phyloP scores from a whole-genome alignment of 1,140 invertebrate species.

The Camponotus vicinus region DNA sequence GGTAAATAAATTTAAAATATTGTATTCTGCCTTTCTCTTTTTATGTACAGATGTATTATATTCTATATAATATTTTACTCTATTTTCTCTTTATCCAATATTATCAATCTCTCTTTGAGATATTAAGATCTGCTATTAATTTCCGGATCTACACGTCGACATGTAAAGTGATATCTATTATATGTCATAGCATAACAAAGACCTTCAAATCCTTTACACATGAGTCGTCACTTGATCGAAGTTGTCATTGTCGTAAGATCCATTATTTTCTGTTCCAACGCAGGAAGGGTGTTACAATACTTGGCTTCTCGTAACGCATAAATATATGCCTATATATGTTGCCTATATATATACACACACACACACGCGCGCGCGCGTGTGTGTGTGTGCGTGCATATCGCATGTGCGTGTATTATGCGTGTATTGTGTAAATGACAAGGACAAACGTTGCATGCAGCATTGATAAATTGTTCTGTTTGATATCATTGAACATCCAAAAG shows the following conservation, averaged over 20 bases:
- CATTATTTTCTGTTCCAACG: slow-evolving; percentile 42
- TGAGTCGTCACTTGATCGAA: slow-evolving; percentile 6
- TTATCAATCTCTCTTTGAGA: slow-evolving; percentile 18
- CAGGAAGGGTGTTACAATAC: slow-evolving; percentile 3
- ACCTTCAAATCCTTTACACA: not conserved
- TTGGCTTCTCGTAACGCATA: not conserved
- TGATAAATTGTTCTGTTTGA: slow-evolving; percentile 57
- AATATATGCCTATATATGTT: not conserved
- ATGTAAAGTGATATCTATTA: slow-evolving; percentile 18
- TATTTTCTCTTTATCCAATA: not conserved
- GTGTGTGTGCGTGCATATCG: too few relatives aligned
- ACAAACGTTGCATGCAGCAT: slow-evolving; percentile 53
- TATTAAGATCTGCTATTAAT: slow-evolving; percentile 35
- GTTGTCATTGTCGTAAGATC: slow-evolving; percentile 11
- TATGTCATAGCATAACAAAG: not conserved
- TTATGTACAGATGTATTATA: not conserved
- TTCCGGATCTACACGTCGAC: not conserved
- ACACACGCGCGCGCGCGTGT: too few relatives aligned
- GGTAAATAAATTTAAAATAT: not conserved
- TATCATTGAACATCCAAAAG: slow-evolving; percentile 37
- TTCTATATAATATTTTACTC: not conserved
- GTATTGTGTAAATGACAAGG: slow-evolving; percentile 40
- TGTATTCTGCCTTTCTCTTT: not conserved
- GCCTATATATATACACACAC: not conserved
- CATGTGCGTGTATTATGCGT: not conserved